These are phyloP conservation scores for Lagocephalus sceleratus DNA, from an alignment of 2,797 vertebrate species.

Conservation along the genomic window DNA sequence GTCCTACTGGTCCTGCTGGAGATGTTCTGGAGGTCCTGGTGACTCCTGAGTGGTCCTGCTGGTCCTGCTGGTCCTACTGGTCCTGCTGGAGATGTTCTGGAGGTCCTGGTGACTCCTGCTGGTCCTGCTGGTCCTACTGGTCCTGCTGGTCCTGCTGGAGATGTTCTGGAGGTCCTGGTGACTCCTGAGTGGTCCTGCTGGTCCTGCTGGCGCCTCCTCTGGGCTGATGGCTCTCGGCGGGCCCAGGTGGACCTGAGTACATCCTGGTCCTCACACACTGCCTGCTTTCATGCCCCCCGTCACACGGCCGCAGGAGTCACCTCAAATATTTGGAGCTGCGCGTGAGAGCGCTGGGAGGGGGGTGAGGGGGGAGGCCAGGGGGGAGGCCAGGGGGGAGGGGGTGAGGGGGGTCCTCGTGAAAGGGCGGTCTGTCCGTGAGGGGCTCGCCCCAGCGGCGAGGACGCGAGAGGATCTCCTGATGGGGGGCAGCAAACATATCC, in stretches of 20 bases:
- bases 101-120: too few species aligned
- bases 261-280: slow-evolving; percentile 89
- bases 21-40: too few species aligned
- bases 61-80: too few species aligned
- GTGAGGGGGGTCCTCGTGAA: slow-evolving; percentile 64
- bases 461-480: slow-evolving; percentile 43
- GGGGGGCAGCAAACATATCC: slow-evolving; percentile 52
- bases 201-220: too few species aligned
- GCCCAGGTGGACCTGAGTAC: slow-evolving; percentile 84
- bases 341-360: slow-evolving; percentile 39
- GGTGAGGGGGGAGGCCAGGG: too few species aligned
- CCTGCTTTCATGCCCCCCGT: slow-evolving; percentile 82
- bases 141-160: too few species aligned
- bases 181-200: slow-evolving; percentile 81
- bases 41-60: too few species aligned
- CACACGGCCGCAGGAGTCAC: slow-evolving; percentile 79
- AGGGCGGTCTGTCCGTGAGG: slow-evolving; percentile 65
- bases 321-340: slow-evolving; percentile 67
- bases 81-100: too few species aligned
- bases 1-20: too few species aligned
- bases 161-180: slow-evolving; percentile 81
- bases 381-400: too few species aligned
- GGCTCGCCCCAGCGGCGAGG: too few species aligned
- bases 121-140: too few species aligned
- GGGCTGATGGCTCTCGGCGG: slow-evolving; percentile 93